Evolutionary conservation across 1,140 invertebrate species (phyloP).

Genomic region (Eriosoma lanigerum): DNA sequence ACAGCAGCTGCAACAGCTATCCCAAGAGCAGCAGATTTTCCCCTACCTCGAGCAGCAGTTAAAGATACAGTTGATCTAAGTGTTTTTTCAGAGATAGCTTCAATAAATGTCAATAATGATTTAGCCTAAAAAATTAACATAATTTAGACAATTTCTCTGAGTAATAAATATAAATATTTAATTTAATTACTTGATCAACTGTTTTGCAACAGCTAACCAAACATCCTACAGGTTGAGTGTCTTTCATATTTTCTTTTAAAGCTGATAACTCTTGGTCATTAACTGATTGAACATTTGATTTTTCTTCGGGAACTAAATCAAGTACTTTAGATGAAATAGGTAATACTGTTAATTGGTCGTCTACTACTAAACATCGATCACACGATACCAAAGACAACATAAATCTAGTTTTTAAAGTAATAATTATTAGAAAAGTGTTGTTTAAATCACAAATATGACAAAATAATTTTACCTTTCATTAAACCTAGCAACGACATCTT

Average conservation of each 20-base stretch:
- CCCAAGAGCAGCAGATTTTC: constrained; percentile 98
- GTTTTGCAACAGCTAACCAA: constrained; percentile 92
- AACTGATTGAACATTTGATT: constrained; percentile 57
- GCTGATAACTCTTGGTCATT: constrained; percentile 66
- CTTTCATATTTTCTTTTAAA: constrained; percentile 77
- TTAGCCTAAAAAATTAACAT: constrained; percentile 66
- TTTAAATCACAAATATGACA: neutral
- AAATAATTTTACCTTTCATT: constrained; percentile 82
- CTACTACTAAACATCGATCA: constrained; percentile 84
- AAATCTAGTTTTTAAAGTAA: constrained; percentile 65
- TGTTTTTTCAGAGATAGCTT: constrained; percentile 92
- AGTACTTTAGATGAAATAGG: constrained; percentile 84
- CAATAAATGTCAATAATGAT: constrained; percentile 90
- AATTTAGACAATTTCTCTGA: neutral
- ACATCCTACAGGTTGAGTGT: constrained; percentile 86
- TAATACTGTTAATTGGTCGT: constrained; percentile 89
- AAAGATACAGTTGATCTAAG: constrained; percentile 87
- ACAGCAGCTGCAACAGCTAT: constrained; percentile 84
- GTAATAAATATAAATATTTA: neutral
- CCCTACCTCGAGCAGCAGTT: constrained; percentile 93
- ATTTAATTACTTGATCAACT: constrained; percentile 76
- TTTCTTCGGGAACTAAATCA: constrained; percentile 72
- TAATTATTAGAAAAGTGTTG: neutral
- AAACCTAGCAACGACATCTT: constrained; percentile 89
- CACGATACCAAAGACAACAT: constrained; percentile 88